Percentiles rank a stretch among this genome's conserved stretches.
Conservation (phyloP, 2,888 invertebrate genomes). For the Cybosia mesomella region DNA sequence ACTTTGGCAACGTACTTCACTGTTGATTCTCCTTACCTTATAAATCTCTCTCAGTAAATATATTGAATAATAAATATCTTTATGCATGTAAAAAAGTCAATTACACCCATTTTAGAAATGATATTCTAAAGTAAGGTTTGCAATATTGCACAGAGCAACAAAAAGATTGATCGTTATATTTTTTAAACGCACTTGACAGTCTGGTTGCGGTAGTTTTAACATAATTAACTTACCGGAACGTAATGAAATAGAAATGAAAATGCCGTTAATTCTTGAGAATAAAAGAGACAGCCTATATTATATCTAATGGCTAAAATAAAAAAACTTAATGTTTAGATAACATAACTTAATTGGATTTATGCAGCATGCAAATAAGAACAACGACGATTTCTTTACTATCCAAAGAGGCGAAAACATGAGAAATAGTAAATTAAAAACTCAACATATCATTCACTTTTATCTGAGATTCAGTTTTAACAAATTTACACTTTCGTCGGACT, state of each 20-base stretch:
- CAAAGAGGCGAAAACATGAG: slow-evolving; percentile 3
- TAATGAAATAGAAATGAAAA: slow-evolving; percentile 13
- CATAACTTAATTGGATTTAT: slow-evolving; percentile 5
- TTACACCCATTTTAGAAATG: background rate
- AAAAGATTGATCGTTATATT: slow-evolving; percentile 5
- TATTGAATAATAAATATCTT: too few species aligned
- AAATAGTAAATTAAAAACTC: slow-evolving; percentile 8
- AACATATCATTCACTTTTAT: slow-evolving; percentile 13
- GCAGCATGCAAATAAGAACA: slow-evolving; percentile 6
- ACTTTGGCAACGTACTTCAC: too few species aligned
- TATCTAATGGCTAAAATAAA: background rate
- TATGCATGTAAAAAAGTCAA: background rate
- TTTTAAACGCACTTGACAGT: slow-evolving; percentile 12
- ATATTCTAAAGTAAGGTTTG: background rate
- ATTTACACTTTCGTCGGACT: slow-evolving; percentile 3
- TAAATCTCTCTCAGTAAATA: background rate
- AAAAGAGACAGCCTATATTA: background rate
- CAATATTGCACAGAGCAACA: background rate
- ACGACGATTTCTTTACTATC: background rate
- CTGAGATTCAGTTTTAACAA: slow-evolving; percentile 9
- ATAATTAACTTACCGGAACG: slow-evolving; percentile 18
- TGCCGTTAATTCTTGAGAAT: slow-evolving; percentile 5
- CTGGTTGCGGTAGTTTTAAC: slow-evolving; percentile 7
- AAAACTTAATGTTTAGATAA: background rate
- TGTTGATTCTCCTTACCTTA: too few species aligned